These are phyloP conservation scores for Limnephilus rhombicus DNA, from an alignment of 2,888 invertebrate species.

Conservation along the genomic window DNA sequence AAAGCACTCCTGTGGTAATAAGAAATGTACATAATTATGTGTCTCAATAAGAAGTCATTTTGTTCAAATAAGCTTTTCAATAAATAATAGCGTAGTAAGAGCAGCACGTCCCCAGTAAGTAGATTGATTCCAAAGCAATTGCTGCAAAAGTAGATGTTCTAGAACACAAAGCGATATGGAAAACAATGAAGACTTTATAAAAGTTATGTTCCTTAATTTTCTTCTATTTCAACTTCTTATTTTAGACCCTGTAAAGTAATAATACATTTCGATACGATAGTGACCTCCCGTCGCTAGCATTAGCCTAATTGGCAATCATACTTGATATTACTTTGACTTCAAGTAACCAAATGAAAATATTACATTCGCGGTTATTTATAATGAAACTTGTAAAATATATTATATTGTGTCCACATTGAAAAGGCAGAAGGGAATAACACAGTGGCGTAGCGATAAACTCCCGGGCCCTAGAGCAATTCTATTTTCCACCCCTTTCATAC, in stretches of 20 bases:
- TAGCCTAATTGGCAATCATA: conserved; percentile 48
- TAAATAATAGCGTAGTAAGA: not conserved
- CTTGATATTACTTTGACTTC: conserved; percentile 38
- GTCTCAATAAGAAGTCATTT: too few species aligned
- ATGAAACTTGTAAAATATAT: not conserved
- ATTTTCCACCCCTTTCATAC: not conserved
- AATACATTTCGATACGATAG: conserved; percentile 53
- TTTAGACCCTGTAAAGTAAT: conserved; percentile 62
- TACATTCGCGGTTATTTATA: not conserved
- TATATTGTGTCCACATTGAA: not conserved
- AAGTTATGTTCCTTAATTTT: conserved; percentile 46
- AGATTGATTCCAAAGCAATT: not conserved
- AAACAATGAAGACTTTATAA: conserved; percentile 33
- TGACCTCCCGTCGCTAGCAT: conserved; percentile 36
- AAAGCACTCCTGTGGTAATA: too few species aligned
- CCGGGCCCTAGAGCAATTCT: not conserved
- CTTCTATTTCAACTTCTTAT: conserved; percentile 50
- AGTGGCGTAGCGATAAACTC: not conserved
- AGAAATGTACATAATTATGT: too few species aligned
- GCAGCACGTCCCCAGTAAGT: not conserved
- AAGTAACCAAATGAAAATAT: conserved; percentile 19
- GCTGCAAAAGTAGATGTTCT: not conserved
- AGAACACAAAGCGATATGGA: not conserved
- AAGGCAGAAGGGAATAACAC: not conserved
- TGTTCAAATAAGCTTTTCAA: too few species aligned